A percentile compares a stretch with the other conserved stretches of the same genome.
Evolutionary conservation across 2,888 invertebrate genomes (phyloP).

Genomic region (Piscicola geometra): DNA sequence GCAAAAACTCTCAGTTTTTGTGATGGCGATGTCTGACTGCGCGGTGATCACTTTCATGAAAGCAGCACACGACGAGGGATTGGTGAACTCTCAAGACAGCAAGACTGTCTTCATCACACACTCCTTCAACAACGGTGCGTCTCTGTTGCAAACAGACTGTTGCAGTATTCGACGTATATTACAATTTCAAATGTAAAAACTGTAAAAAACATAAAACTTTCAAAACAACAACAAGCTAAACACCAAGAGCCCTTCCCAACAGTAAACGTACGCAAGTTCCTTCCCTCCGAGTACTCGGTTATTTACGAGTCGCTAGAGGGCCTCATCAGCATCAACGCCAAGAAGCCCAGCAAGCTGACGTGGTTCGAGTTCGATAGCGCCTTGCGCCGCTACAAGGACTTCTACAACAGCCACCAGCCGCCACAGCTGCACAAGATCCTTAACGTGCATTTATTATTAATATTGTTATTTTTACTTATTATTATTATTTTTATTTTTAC

Average conservation of each 20-base stretch:
- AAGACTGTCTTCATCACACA: constrained; percentile 16
- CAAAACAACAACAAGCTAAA: no score
- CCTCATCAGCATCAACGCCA: constrained; percentile 17
- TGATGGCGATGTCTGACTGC: constrained; percentile 8
- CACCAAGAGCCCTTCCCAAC: no score
- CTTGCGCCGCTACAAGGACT: constrained; percentile 10
- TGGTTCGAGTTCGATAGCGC: constrained; percentile 13
- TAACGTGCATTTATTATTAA: background rate
- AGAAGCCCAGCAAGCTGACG: constrained; percentile 9
- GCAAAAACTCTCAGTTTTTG: background rate
- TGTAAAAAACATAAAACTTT: background rate
- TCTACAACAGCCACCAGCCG: constrained; percentile 18
- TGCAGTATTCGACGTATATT: background rate
- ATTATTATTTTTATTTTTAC: no score
- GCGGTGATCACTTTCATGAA: constrained; percentile 15
- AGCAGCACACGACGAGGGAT: constrained; percentile 16
- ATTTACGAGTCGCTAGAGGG: constrained; percentile 13
- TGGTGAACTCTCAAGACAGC: background rate
- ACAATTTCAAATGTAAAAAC: background rate
- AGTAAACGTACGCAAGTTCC: constrained; percentile 6
- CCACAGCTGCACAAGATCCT: background rate
- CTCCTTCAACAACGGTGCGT: constrained; percentile 11
- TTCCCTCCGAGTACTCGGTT: background rate
- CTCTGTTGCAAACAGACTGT: background rate
- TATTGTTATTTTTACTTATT: background rate